Percentiles rank a stretch among this genome's conserved stretches.
phyloP scores from a whole-genome alignment of 2,888 invertebrate species.

The Ochropleura leucogaster region DNA sequence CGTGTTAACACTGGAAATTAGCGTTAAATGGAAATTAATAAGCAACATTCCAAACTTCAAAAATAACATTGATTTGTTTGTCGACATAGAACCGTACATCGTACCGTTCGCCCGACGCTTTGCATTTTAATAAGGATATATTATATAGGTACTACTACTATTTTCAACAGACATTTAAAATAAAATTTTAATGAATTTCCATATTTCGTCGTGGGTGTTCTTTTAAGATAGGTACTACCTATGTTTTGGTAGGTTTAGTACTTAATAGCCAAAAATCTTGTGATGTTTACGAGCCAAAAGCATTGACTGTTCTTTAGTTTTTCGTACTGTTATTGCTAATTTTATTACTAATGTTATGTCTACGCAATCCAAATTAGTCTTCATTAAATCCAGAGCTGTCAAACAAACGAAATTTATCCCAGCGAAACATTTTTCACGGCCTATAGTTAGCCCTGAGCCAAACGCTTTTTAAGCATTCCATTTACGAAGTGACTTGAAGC shows the following conservation, averaged over 20 bases:
- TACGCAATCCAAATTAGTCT: conserved; percentile 18
- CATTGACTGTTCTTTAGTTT: background rate
- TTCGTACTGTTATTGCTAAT: background rate
- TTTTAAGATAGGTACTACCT: background rate
- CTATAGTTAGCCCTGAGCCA: conserved; percentile 25
- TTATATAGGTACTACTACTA: background rate
- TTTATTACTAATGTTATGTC: conserved; percentile 21
- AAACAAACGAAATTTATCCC: conserved; percentile 24
- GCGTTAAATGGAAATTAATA: conserved; percentile 6
- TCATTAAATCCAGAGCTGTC: conserved; percentile 16
- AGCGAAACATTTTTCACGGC: conserved; percentile 31
- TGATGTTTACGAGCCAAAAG: background rate
- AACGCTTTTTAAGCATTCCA: conserved; percentile 34
- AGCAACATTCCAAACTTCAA: conserved; percentile 19
- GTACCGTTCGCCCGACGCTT: background rate
- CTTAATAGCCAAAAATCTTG: background rate
- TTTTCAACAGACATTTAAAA: background rate
- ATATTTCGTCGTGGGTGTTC: conserved; percentile 9
- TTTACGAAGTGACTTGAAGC: conserved; percentile 55
- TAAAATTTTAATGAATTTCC: conserved; percentile 16
- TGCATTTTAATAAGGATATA: conserved; percentile 11
- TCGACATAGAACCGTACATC: conserved; percentile 9
- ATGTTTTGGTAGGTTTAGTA: background rate
- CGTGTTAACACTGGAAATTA: conserved; percentile 16
- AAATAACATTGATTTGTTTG: conserved; percentile 1